A percentile compares a stretch with the other conserved stretches of the same genome.
These are phyloP conservation scores for Muschampia plurimacula DNA, from an alignment of 2,888 invertebrate genomes.

Conservation along the genomic window DNA sequence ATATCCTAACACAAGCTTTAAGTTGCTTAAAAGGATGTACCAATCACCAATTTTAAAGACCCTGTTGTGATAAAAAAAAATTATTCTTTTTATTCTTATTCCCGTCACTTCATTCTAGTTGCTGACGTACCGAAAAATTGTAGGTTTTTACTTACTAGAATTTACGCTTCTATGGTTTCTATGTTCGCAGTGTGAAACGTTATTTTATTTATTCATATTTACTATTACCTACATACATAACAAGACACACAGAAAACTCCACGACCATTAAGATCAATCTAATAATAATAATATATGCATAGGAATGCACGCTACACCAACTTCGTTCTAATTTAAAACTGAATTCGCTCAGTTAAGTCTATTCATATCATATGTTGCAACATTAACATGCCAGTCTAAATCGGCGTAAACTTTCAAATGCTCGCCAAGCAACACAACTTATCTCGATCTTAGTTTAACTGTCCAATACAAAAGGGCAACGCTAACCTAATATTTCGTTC, in stretches of 20 bases:
- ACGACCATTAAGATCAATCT: neutral
- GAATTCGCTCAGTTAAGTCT: neutral
- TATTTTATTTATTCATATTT: neutral
- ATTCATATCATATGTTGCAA: conserved; percentile 21
- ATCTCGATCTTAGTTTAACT: neutral
- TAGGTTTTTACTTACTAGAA: no score
- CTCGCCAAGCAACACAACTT: neutral
- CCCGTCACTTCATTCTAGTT: no score
- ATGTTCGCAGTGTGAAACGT: no score
- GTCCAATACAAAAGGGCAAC: conserved; percentile 29
- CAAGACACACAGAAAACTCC: neutral
- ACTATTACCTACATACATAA: neutral
- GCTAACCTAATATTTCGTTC: conserved; percentile 18
- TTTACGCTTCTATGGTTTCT: no score
- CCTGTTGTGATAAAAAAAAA: no score
- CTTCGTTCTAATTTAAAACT: neutral
- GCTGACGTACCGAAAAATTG: no score
- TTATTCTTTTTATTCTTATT: no score
- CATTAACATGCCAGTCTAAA: conserved; percentile 26
- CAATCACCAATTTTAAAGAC: no score
- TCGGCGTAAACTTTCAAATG: conserved; percentile 32
- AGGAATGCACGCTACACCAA: neutral
- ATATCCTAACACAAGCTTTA: no score
- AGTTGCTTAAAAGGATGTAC: no score
- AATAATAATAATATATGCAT: neutral